Evolutionary conservation across 2,797 vertebrate species (phyloP).

Genomic region (Monodelphis domestica): DNA sequence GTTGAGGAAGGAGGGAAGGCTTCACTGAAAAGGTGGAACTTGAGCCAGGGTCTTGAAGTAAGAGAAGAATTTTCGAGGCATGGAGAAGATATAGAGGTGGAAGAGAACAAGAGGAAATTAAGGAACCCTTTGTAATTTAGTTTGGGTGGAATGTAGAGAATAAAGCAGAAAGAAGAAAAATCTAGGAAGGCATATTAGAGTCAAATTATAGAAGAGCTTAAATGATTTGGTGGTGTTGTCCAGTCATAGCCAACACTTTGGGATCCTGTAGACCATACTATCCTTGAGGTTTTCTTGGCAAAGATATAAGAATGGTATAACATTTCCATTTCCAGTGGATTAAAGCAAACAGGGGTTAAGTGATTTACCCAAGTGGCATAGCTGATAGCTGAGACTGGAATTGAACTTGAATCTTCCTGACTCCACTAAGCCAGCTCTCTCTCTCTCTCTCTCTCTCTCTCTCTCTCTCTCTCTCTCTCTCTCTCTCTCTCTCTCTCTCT

Average conservation of each 20-base stretch:
- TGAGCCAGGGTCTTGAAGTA: neutral
- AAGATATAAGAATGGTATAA: neutral
- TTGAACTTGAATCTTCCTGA: neutral
- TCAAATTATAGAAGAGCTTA: neutral
- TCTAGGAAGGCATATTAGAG: neutral
- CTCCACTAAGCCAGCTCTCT: neutral
- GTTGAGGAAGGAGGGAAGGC: neutral
- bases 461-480: too few relatives aligned
- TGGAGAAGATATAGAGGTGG: neutral
- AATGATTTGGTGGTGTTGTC: neutral
- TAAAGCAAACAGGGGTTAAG: neutral
- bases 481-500: too few relatives aligned
- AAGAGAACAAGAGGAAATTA: neutral
- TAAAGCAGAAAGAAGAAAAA: neutral
- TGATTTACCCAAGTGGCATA: neutral
- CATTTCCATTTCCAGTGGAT: neutral
- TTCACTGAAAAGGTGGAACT: neutral
- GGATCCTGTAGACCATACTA: neutral
- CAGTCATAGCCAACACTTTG: too few relatives aligned
- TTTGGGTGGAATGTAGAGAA: neutral
- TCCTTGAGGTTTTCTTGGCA: neutral
- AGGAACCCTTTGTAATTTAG: neutral
- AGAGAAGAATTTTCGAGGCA: neutral
- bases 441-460: too few relatives aligned
- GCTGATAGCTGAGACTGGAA: neutral